Evolutionary conservation across 2,888 invertebrate species (phyloP), one percentile per base, ranked within the genome.

Genomic region (Lasius fuliginosus): DNA sequence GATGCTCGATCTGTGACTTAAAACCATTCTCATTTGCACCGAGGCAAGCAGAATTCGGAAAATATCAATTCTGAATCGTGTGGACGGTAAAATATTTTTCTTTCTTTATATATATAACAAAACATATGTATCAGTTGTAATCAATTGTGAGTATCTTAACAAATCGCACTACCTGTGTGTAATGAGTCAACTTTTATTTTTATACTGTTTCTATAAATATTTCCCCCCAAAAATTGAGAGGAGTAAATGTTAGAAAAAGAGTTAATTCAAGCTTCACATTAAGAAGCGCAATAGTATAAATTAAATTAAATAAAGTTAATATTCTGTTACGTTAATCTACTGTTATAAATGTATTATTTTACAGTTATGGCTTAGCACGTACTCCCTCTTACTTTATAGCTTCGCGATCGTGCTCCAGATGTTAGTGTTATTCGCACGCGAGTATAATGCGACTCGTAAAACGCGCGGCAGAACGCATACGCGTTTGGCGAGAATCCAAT

Each of bases 401-500:
- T 73, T 71, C 11, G 15, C 33, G 30, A 12, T 18, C 27, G n/a
- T 27, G 30, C n/a, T 77, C 40, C 53, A 30, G 27, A 77, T 40
- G 36, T 23, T 76, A 42, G 71, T 58, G 60, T 81, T 73, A 60
- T 60, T 81, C 42, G 36, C 36, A 73, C 33, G 74, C 60, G 73
- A 81, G 49, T 49, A n/a, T 60, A 79, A 79, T 27, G 74, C 36
- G 79, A 73, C 82, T 85, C 85, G 85, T 89, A 86, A 86, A 88
- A 85, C 73, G 74, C 73, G 74, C 71, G 75, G 84, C 69, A 84
- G 82, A 79, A 77, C 81, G 83, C 85, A 83, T 62, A 27, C 56
- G 73, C 33, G 65, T 69, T 82, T 90, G 90, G 91, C 91, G n/a
- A 23, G 30, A 33, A 30, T 90, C 90, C 90, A 90, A 86, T 88